Conservation (phyloP, 1,140 invertebrate species). For the Lordiphosa stackelbergi region DNA sequence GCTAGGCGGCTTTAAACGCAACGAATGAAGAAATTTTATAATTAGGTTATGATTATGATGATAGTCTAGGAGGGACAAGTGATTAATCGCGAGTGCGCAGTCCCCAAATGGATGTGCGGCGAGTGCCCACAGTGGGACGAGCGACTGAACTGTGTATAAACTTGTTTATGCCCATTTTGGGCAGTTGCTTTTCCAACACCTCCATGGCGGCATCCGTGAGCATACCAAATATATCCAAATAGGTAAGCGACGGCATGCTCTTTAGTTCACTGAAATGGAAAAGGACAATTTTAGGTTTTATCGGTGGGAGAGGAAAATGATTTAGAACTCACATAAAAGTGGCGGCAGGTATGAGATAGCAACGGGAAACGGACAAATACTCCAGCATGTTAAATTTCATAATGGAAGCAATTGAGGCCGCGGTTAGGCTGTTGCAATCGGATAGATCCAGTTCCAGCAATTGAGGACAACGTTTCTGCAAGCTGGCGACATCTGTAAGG, state of each 20-base stretch:
- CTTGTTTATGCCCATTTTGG: constrained; percentile 79
- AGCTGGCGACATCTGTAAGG: constrained; percentile 81
- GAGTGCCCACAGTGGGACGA: constrained; percentile 89
- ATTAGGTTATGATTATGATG: background rate
- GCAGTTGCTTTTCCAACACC: constrained; percentile 78
- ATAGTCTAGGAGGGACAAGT: background rate
- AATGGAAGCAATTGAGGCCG: constrained; percentile 80
- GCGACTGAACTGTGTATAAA: constrained; percentile 86
- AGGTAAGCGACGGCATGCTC: constrained; percentile 80
- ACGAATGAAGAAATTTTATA: constrained; percentile 3
- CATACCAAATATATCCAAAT: constrained; percentile 87
- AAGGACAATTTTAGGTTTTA: background rate
- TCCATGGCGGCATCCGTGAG: constrained; percentile 81
- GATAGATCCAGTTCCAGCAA: constrained; percentile 91
- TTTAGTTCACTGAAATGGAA: constrained; percentile 78
- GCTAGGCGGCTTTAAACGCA: constrained; percentile 28
- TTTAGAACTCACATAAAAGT: constrained; percentile 79
- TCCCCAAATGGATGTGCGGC: constrained; percentile 93
- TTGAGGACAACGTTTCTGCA: constrained; percentile 83
- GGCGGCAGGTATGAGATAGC: constrained; percentile 86
- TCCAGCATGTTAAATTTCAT: constrained; percentile 84
- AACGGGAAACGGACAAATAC: constrained; percentile 89
- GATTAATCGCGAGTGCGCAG: constrained; percentile 86
- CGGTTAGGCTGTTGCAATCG: constrained; percentile 87
- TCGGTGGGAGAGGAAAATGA: background rate